Conservation (phyloP, 64 coral and sea anemone genomes). For the Trachythela sp. region DNA sequence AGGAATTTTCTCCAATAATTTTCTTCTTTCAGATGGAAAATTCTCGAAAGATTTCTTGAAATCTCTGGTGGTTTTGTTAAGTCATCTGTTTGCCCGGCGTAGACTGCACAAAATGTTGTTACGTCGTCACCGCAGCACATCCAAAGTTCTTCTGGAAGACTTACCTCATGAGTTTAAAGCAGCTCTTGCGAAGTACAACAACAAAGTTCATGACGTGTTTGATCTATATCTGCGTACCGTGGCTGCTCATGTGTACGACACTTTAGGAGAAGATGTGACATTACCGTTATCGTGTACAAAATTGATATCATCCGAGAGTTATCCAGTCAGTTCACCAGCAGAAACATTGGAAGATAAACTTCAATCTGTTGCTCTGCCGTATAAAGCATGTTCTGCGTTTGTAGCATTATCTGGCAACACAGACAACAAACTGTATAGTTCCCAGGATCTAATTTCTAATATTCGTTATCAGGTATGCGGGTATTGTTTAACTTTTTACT, state of each 20-base stretch:
- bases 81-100: constrained; percentile 48
- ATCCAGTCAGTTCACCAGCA: neutral
- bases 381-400: constrained; percentile 68
- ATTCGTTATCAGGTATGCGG: constrained; percentile 23
- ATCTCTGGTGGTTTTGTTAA: constrained; percentile 53
- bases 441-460: neutral
- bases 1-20: too few relatives aligned
- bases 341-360: constrained; percentile 21
- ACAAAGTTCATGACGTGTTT: constrained; percentile 49
- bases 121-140: neutral
- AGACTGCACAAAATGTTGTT: constrained; percentile 49
- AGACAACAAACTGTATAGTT: constrained; percentile 32
- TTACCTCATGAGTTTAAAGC: constrained; percentile 35
- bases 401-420: constrained; percentile 66
- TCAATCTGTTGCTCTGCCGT: neutral
- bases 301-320: constrained; percentile 34
- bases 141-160: constrained; percentile 52
- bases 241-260: constrained; percentile 18
- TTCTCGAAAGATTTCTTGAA: constrained; percentile 54
- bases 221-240: constrained; percentile 53
- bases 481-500: too few relatives aligned
- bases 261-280: constrained; percentile 49
- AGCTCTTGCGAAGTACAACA: constrained; percentile 49
- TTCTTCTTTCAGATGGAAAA: neutral
- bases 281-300: constrained; percentile 53